Conservation (phyloP, 2,113 vertebrate species). For the Callorhinus ursinus region DNA sequence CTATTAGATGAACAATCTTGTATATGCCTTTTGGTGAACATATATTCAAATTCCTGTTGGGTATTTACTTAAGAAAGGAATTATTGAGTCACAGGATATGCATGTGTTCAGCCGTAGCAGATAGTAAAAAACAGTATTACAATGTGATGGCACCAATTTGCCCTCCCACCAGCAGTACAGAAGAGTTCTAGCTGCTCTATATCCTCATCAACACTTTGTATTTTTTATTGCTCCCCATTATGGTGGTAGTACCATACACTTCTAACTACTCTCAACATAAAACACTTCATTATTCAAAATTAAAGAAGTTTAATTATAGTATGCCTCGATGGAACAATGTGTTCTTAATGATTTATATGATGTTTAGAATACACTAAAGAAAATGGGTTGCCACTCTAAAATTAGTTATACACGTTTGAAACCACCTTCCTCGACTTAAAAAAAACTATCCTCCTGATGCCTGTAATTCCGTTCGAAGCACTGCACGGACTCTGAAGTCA, state of each 20-base stretch:
- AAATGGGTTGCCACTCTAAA: not conserved
- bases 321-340: not conserved
- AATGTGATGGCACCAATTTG: not conserved
- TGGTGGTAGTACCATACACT: not conserved
- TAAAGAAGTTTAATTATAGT: not conserved
- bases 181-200: not conserved
- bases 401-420: not conserved
- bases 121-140: not conserved
- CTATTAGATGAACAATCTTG: not conserved
- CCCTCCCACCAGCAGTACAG: too few relatives aligned
- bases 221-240: not conserved
- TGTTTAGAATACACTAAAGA: not conserved
- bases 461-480: not conserved
- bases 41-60: not conserved
- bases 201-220: not conserved
- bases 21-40: not conserved
- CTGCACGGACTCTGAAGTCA: not conserved
- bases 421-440: not conserved
- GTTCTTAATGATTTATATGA: not conserved
- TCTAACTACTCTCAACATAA: not conserved
- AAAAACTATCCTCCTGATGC: not conserved
- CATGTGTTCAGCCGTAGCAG: not conserved
- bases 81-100: not conserved
- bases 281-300: constrained; percentile 1
- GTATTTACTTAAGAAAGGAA: not conserved